phyloP scores from a whole-genome alignment of 2,888 invertebrate species.

The Drosophila longiperda region DNA sequence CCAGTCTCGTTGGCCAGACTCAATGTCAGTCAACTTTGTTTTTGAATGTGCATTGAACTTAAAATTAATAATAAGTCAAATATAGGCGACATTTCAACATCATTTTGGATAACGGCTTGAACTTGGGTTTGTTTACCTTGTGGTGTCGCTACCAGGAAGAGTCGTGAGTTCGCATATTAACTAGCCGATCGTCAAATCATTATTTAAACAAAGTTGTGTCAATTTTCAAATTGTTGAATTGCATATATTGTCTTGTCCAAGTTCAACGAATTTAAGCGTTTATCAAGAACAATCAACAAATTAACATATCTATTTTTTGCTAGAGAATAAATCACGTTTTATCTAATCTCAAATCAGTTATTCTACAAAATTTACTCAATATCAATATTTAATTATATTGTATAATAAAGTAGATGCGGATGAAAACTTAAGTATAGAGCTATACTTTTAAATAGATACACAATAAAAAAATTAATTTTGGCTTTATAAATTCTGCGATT shows the following conservation, averaged over 20 bases:
- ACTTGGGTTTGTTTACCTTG: not conserved
- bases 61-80: not conserved
- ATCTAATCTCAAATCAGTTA: constrained; percentile 2
- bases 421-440: not conserved
- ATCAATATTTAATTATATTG: not conserved
- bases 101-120: constrained; percentile 1
- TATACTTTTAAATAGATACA: not conserved
- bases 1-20: constrained; percentile 3
- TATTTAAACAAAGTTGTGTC: constrained; percentile 12
- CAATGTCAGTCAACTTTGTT: constrained; percentile 34
- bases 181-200: constrained; percentile 16
- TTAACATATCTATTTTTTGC: constrained; percentile 1
- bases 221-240: constrained; percentile 17
- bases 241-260: constrained; percentile 9
- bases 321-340: constrained; percentile 1
- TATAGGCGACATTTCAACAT: constrained; percentile 9
- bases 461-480: not conserved
- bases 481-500: not conserved
- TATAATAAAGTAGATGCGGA: not conserved
- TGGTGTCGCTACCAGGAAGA: constrained; percentile 35
- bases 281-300: not conserved
- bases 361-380: not conserved
- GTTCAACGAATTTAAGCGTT: constrained; percentile 4
- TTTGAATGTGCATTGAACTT: constrained; percentile 62
- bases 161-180: constrained; percentile 50